Base-by-base conservation (phyloP, 2,888 invertebrate species). In the Celastrina argiolus region DNA sequence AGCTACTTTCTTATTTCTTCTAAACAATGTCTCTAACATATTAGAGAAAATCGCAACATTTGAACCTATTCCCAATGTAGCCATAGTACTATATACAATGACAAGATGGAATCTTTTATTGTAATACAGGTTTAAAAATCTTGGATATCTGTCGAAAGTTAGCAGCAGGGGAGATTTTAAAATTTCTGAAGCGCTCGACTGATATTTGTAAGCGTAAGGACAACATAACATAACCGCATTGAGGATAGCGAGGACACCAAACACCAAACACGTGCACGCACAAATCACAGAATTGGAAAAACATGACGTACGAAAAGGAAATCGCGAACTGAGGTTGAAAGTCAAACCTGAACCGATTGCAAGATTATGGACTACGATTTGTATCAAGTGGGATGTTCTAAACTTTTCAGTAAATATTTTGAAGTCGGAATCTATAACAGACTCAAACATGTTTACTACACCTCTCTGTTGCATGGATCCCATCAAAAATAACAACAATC, bases 401-500 rank as follows among this genome's bases (percentile, higher is more conserved):
- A 78, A 77, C 1, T 74, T 70, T 1, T 72, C 31, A 1, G 31
- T 2, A 64, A 87, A 89, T 0, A 71, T 26, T 12, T 45, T 70
- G 45, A 87, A 87, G 68, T 78, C 74, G 0, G 76, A 69, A 69
- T 89, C 89, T 18, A 90, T 67, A 1, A 82, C 81, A 2, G 80
- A 78, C 45, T 75, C 75, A 66, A 78, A 88, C 63, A 80, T 79
- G 0, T 73, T 69, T 0, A 88, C 79, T 6, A 90, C 61, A 1
- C 90, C 88, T 72, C 84, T 87, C 70, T 90, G 90, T 39, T 82
- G 67, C 86, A 89, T 81, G 0, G 88, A 84, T 16, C 86, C 87
- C 56, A 84, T 73, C 68, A 88, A 67, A 1, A 88, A 59, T 10
- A 82, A 1, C 1, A 78, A 12, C 41, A 83, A 83, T 4, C 76